Percentiles rank a stretch among this genome's conserved stretches.
Evolutionary conservation across 2,888 invertebrate genomes (phyloP).

Genomic region (Sussaba pulchella): DNA sequence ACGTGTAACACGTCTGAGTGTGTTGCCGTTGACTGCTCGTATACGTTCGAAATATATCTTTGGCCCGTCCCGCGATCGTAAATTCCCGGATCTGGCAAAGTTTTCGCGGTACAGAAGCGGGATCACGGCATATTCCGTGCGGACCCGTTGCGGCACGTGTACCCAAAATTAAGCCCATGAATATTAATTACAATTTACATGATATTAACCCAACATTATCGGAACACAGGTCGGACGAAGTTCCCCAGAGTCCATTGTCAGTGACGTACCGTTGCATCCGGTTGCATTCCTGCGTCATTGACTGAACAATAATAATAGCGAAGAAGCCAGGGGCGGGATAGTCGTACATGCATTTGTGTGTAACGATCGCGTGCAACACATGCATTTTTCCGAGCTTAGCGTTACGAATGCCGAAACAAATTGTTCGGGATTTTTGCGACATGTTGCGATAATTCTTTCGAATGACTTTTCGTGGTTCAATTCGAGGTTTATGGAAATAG

Average conservation of each 20-base stretch:
- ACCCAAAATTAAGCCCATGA: constrained; percentile 80
- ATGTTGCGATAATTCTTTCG: no score
- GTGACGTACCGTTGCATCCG: constrained; percentile 65
- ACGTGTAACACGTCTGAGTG: constrained; percentile 11
- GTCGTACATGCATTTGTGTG: constrained; percentile 26
- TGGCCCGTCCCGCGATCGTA: constrained; percentile 74
- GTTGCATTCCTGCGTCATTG: background rate
- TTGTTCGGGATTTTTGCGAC: constrained; percentile 21
- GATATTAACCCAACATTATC: constrained; percentile 83
- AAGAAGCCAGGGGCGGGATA: constrained; percentile 30
- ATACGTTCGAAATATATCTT: constrained; percentile 76
- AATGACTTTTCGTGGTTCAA: no score
- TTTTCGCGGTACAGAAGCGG: constrained; percentile 67
- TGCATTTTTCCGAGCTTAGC: no score
- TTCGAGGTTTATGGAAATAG: no score
- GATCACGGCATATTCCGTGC: constrained; percentile 65
- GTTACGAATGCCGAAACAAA: no score
- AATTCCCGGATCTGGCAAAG: constrained; percentile 79
- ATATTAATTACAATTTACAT: constrained; percentile 84
- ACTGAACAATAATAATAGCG: constrained; percentile 61
- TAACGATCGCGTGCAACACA: no score
- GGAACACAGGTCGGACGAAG: constrained; percentile 79
- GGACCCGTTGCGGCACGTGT: constrained; percentile 63
- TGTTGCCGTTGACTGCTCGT: constrained; percentile 26
- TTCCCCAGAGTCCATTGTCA: constrained; percentile 76